Conservation (phyloP, 2,888 invertebrate genomes). For the Clistopyga incitator region DNA sequence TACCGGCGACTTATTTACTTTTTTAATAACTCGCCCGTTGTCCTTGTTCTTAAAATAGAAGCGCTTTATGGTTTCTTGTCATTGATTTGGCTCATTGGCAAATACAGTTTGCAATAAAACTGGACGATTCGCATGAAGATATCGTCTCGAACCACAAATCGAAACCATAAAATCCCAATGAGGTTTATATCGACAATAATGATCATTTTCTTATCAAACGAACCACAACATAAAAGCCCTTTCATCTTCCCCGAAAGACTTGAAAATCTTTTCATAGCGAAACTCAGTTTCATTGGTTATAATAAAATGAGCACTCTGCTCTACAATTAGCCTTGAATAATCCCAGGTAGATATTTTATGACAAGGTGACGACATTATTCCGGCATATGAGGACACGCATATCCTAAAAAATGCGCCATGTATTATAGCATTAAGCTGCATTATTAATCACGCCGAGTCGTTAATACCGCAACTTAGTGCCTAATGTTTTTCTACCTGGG, state of each 20-base stretch:
- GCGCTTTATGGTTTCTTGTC: not conserved
- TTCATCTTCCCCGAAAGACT: not conserved
- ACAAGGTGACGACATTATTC: too few relatives aligned
- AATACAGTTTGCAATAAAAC: slow-evolving; percentile 38
- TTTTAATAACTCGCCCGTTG: not conserved
- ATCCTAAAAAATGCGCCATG: too few relatives aligned
- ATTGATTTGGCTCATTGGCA: not conserved
- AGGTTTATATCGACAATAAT: slow-evolving; percentile 35
- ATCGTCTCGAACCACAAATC: slow-evolving; percentile 51
- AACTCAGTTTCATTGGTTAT: not conserved
- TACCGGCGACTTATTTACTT: not conserved
- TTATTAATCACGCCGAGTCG: too few relatives aligned
- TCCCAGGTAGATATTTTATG: too few relatives aligned
- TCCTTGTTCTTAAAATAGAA: not conserved
- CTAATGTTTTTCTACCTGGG: too few relatives aligned
- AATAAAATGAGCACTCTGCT: not conserved
- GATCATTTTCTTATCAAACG: slow-evolving; percentile 3
- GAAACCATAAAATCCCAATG: slow-evolving; percentile 57
- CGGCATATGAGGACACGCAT: too few relatives aligned
- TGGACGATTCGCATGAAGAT: slow-evolving; percentile 59
- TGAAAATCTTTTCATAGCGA: not conserved
- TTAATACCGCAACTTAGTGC: too few relatives aligned
- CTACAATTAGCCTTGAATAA: not conserved
- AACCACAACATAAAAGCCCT: not conserved
- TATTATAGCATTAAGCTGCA: too few relatives aligned